Percentiles rank a stretch among this genome's conserved stretches.
phyloP scores from a whole-genome alignment of 2,888 invertebrate genomes.

The Apodemia zela region DNA sequence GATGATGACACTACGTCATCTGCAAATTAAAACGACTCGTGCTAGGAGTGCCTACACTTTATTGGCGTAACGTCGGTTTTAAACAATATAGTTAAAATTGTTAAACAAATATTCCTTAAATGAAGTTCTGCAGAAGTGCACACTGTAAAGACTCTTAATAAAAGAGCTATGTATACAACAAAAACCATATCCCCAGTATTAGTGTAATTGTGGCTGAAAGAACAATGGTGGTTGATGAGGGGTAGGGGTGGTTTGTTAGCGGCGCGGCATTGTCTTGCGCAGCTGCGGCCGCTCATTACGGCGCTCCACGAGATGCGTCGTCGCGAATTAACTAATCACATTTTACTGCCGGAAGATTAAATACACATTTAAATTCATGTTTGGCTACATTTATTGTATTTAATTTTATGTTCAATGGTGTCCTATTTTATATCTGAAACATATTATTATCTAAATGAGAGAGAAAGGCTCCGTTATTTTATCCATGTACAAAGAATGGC shows the following conservation, averaged over 20 bases:
- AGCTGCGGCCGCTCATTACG: neutral
- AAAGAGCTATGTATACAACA: neutral
- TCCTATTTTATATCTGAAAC: no score
- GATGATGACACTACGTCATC: no score
- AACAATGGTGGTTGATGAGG: neutral
- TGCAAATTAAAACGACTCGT: no score
- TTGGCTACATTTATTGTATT: neutral
- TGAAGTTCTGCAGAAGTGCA: neutral
- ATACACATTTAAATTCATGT: neutral
- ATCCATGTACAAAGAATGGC: no score
- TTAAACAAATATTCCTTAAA: no score
- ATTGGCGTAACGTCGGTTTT: no score
- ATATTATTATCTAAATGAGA: no score
- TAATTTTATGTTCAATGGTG: neutral
- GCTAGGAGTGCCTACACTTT: no score
- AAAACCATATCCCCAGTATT: neutral
- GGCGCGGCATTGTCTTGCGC: neutral
- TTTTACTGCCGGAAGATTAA: neutral
- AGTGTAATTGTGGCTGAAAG: neutral
- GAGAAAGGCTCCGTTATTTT: no score
- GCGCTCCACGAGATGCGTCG: neutral
- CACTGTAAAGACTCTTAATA: neutral
- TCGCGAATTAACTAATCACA: neutral
- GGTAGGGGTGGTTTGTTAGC: slow-evolving; percentile 1
- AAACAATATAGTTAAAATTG: no score